Base-by-base conservation (phyloP, 1,140 invertebrate species). In the Daktulosphaira vitifoliae region DNA sequence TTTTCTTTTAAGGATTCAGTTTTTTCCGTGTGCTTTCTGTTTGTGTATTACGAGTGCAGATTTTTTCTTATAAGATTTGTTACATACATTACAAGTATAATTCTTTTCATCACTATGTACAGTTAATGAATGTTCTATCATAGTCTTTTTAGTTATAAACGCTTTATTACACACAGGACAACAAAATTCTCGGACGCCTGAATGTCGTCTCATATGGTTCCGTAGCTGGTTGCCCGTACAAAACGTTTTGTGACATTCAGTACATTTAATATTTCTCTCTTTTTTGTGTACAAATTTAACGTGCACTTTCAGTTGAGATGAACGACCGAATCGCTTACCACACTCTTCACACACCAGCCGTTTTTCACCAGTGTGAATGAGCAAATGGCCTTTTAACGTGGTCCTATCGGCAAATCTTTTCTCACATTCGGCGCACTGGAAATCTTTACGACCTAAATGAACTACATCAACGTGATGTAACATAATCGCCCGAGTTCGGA, bases 361-460 rank as follows among this genome's bases (percentile, higher is more conserved):
- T 29, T 29, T 22, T 29, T 62, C 56, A n/a, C 18, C 56, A 2
- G 56, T 25, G 23, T 62, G 56, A 2, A 62, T 25, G 3, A 62
- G 15, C 20, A 48, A 25, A 25, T 62, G 56, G 8, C 38, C 7
- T 25, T 44, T 62, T 9, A 62, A 22, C 6, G 39, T 29, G 20
- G 16, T 46, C 25, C 51, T 48, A 37, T 50, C 15, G 25, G 53
- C 62, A 67, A 44, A 65, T 16, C 8, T 16, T 9, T 15, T 22
- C 5, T 16, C 13, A 16, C 56, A 62, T 9, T 25, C 15, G 3
- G 23, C 8, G 23, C 56, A 62, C 22, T 25, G 38, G 16, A 37
- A 62, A 2, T n/a, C 4, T 46, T 26, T 62, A 3, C n/a, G 18
- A 2, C 18, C 5, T 23, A 15, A 4, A 16, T 42, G 39, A 3